Percentiles rank a stretch among this genome's conserved stretches.
phyloP scores from a whole-genome alignment of 2,888 invertebrate genomes.

The Cephus nigrinus region DNA sequence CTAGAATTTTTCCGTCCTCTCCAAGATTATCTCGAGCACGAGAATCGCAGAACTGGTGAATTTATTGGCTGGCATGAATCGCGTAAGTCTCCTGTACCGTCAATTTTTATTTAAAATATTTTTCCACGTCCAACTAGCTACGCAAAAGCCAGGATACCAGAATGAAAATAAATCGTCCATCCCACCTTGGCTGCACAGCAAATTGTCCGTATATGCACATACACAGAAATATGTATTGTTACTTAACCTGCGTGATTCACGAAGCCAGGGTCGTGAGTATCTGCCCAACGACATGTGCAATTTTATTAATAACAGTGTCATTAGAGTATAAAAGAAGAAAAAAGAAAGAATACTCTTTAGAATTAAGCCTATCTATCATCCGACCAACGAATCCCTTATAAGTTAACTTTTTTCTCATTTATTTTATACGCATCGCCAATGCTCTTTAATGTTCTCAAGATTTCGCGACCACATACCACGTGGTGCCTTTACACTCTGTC shows the following conservation, averaged over 20 bases:
- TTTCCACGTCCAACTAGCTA: neutral
- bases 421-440: neutral
- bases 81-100: neutral
- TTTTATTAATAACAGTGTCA: neutral
- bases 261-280: neutral
- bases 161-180: neutral
- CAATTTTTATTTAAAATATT: neutral
- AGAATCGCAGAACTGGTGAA: neutral
- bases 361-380: neutral
- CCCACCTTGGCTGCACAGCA: neutral
- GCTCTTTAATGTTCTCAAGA: neutral
- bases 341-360: neutral
- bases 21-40: constrained; percentile 2
- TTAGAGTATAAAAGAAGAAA: neutral
- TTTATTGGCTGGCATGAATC: neutral
- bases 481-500: neutral
- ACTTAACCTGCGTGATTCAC: neutral
- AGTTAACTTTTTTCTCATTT: neutral
- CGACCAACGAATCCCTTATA: neutral
- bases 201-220: neutral
- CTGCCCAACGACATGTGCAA: neutral
- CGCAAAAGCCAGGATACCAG: neutral
- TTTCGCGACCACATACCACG: neutral
- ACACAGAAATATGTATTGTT: neutral
- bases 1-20: constrained; percentile 8